Evolutionary conservation across 2,113 vertebrate species (phyloP), one percentile per base, ranked within the genome.

Genomic region (Notarius lentiginosus): DNA sequence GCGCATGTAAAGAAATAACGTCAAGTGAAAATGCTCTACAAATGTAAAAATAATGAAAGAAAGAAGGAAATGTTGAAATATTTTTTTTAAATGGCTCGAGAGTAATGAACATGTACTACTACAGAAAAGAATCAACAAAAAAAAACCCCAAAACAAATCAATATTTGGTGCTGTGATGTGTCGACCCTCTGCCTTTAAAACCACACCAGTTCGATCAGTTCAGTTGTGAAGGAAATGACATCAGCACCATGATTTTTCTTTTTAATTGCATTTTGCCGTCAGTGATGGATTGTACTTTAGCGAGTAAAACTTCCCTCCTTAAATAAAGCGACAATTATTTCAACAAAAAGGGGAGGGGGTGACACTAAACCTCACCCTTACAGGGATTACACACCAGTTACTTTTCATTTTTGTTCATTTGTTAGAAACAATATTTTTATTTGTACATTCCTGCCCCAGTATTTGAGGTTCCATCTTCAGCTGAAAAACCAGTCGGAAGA

Each of bases 31-130:
- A 60, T 3, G 30, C 1, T 5, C 17, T 60, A 22, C 79, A 80
- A 41, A 79, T 79, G 27, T 20, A 41, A 12, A 80, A 80, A 80
- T 80, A 61, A 80, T 80, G 56, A 80, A 60, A 80, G 27, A n/a
- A 73, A 73, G 12, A 27, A 9, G 18, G 7, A 7, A 61, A 53
- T 53, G 7, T 53, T 53, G 7, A 9, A 53, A 53, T 53, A 11
- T 9, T 11, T 53, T n/a, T n/a, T n/a, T n/a, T n/a, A 53, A 53
- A 53, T 41, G 41, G 4, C 41, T 41, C 3, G 41, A 41, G 41
- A 41, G 41, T 41, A 41, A 41, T 41, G 41, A 41, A 41, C 41
- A 41, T 4, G 41, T 41, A 41, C 41, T 41, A 41, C 41, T 41
- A 41, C 41, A 3, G 41, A 41, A 41, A 41, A 41, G 4, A 41